Evolutionary conservation across 2,113 vertebrate species (phyloP), one percentile per base, ranked within the genome.

Genomic region (Clarias magur): DNA sequence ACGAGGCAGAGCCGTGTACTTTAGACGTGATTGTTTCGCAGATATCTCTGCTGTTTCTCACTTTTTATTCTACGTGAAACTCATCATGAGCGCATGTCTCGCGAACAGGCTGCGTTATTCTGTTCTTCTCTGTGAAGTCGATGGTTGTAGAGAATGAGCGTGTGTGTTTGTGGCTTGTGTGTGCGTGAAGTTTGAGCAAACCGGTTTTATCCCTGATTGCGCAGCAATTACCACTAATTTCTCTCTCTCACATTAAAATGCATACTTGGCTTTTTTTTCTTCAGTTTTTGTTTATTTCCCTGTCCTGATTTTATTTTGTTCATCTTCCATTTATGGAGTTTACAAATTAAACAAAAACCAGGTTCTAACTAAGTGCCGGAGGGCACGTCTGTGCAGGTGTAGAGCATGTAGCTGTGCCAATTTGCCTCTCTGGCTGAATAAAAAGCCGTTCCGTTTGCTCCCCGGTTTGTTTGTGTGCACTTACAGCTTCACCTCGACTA

Each of bases 1-100:
- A 87, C 54, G 78, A 78, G 59, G 48, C 60, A 56, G 59, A 76
- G 68, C 82, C 57, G 72, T 89, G 88, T 87, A 89, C 85, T 89
- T 87, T 87, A 87, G 80, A 68, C 68, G 57, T 84, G 48, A 85
- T n/a, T n/a, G n/a, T n/a, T n/a, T n/a, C n/a, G n/a, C n/a, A n/a
- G n/a, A n/a, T n/a, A n/a, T n/a, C n/a, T n/a, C n/a, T n/a, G n/a
- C n/a, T n/a, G n/a, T n/a, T n/a, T n/a, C 78, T 60, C 48, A 62
- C 38, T 85, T 79, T 78, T 79, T 78, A 34, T 38, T 17, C 48
- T 7, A 27, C n/a, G 67, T 16, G 59, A 68, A 34, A 79, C 15
- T 12, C 9, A 62, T 89, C 76, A 87, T 84, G 82, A 75, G 27
- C 19, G 53, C 82, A 70, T 78, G 56, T 70, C 85, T 62, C 17